Conservation (phyloP, 1,140 invertebrate genomes). For the Lutraria rhynchaena region DNA sequence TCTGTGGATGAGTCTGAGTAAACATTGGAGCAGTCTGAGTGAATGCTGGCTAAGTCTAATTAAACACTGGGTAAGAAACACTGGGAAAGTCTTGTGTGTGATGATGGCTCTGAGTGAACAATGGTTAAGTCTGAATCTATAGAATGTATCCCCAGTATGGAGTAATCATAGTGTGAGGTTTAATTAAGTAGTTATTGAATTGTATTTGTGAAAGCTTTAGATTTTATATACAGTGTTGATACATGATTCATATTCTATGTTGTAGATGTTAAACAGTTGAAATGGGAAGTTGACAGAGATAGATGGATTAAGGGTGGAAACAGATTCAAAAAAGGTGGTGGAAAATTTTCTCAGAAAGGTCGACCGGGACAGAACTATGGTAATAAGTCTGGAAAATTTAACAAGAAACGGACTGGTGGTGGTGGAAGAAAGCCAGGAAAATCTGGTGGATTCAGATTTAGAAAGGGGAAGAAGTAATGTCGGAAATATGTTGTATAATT, state of each 20-base stretch:
- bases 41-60: too few species aligned
- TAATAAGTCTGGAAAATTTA: not conserved
- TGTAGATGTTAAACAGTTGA: slow-evolving; percentile 48
- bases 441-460: not conserved
- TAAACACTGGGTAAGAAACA: too few species aligned
- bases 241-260: not conserved
- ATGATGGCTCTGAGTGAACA: too few species aligned
- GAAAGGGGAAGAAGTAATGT: not conserved
- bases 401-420: not conserved
- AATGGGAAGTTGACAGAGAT: slow-evolving; percentile 49
- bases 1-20: too few species aligned
- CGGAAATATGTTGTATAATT: too few species aligned
- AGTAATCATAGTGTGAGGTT: too few species aligned
- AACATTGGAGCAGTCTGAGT: too few species aligned
- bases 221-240: not conserved
- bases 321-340: slow-evolving; percentile 9
- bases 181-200: too few species aligned
- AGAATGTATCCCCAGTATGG: too few species aligned
- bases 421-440: not conserved
- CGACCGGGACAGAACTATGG: not conserved
- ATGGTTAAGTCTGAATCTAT: too few species aligned
- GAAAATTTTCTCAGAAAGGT: slow-evolving; percentile 24
- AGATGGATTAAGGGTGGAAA: slow-evolving; percentile 29
- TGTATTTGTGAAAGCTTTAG: too few species aligned
- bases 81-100: too few species aligned